Conservation (phyloP, 2,888 invertebrate genomes). For the Cataglyphis cursor region DNA sequence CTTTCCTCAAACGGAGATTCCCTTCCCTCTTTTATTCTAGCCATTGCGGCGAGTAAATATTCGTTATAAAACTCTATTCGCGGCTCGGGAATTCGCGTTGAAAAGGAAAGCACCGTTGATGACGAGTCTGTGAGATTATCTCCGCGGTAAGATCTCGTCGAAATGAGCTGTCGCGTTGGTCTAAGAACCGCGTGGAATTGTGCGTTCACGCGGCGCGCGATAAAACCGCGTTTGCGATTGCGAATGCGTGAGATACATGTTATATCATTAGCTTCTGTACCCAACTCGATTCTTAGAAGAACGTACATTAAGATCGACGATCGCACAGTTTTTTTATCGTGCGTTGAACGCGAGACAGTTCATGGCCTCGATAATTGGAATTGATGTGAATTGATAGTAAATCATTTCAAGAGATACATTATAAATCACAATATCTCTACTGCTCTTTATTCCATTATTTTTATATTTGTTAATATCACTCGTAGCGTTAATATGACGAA, state of each 20-base stretch:
- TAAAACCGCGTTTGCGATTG: constrained; percentile 32
- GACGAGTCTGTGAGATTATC: constrained; percentile 62
- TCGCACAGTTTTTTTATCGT: constrained; percentile 7
- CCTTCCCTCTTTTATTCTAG: constrained; percentile 2
- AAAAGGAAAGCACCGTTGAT: constrained; percentile 58
- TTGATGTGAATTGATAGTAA: constrained; percentile 18
- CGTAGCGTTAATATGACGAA: neutral
- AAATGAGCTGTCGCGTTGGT: constrained; percentile 47
- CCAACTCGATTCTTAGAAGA: constrained; percentile 30
- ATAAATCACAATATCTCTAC: neutral
- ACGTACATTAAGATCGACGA: constrained; percentile 11
- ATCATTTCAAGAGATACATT: neutral
- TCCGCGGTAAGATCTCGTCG: constrained; percentile 55
- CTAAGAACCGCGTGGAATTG: constrained; percentile 52
- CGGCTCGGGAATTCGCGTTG: constrained; percentile 30
- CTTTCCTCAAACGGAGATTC: constrained; percentile 54
- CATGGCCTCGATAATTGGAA: constrained; percentile 30
- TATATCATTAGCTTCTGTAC: constrained; percentile 55
- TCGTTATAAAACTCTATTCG: constrained; percentile 33
- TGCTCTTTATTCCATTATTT: neutral
- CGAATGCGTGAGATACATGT: constrained; percentile 34
- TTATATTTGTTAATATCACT: neutral
- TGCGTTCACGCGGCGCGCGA: constrained; percentile 24
- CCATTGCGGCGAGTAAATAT: constrained; percentile 66
- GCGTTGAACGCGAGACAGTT: neutral